These are phyloP conservation scores for Leuctra nigra DNA, from an alignment of 2,888 invertebrate genomes.

Conservation along the genomic window DNA sequence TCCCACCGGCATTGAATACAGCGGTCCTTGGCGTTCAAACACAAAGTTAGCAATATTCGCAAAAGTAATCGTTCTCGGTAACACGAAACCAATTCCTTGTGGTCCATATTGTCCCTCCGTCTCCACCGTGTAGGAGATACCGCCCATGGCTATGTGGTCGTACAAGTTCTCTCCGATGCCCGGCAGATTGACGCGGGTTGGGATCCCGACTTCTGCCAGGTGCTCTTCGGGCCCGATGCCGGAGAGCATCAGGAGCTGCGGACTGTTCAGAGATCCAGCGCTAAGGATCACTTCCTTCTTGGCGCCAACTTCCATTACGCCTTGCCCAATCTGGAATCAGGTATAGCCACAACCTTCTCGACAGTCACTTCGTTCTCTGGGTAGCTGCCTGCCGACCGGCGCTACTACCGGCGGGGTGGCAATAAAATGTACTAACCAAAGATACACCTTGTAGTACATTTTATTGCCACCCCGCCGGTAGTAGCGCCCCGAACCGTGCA, in stretches of 20 bases:
- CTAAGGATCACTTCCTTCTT: slow-evolving; percentile 75
- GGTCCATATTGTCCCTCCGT: slow-evolving; percentile 46
- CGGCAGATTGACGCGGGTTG: slow-evolving; percentile 52
- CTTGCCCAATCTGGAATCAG: too few relatives aligned
- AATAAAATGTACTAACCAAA: too few relatives aligned
- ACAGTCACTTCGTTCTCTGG: slow-evolving; percentile 61
- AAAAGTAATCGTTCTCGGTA: slow-evolving; percentile 56
- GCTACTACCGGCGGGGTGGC: too few relatives aligned
- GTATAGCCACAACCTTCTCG: slow-evolving; percentile 49
- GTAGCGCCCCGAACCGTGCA: too few relatives aligned
- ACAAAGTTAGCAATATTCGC: slow-evolving; percentile 57
- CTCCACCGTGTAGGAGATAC: slow-evolving; percentile 64
- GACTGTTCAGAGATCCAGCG: slow-evolving; percentile 77
- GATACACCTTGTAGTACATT: too few relatives aligned
- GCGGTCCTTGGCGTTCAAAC: slow-evolving; percentile 52
- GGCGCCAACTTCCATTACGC: slow-evolving; percentile 49
- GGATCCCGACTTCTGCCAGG: slow-evolving; percentile 52
- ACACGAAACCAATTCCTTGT: slow-evolving; percentile 54
- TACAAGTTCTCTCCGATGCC: slow-evolving; percentile 78
- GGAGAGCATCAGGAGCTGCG: slow-evolving; percentile 80
- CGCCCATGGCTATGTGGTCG: slow-evolving; percentile 77
- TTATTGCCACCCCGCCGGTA: too few relatives aligned
- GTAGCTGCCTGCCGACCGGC: too few relatives aligned
- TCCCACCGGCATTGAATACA: slow-evolving; percentile 69
- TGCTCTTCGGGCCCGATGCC: slow-evolving; percentile 68